Percentiles rank a stretch among this genome's conserved stretches.
Evolutionary conservation across 2,113 vertebrate genomes (phyloP).

Genomic region (Osmerus eperlanus): DNA sequence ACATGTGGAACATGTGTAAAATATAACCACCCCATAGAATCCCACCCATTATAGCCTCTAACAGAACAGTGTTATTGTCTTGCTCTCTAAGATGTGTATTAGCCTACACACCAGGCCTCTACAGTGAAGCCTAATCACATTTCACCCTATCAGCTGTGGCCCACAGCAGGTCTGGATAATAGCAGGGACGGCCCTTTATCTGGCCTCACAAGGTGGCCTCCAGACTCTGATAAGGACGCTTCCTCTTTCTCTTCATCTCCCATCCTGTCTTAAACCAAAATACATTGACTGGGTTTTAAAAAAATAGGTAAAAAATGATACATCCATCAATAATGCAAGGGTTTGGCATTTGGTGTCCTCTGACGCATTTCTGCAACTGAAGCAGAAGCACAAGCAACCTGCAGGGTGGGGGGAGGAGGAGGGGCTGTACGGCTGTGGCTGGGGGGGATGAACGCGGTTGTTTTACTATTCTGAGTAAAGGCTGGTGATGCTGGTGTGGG

Average conservation of each 20-base stretch:
- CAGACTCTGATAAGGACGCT: slow-evolving; percentile 15
- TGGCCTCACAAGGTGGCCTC: slow-evolving; percentile 28
- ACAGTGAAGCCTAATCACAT: slow-evolving; percentile 27
- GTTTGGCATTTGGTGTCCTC: slow-evolving; percentile 56
- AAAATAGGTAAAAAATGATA: not conserved
- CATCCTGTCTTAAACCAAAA: not conserved
- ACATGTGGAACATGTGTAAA: not conserved
- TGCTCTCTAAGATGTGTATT: not conserved
- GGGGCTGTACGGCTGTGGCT: not conserved
- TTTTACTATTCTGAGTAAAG: slow-evolving; percentile 14
- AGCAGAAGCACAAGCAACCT: not conserved
- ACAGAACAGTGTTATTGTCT: not conserved
- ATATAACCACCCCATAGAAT: not conserved
- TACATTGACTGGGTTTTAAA: slow-evolving; percentile 10
- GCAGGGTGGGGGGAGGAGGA: not conserved
- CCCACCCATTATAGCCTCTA: not conserved
- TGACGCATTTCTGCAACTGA: slow-evolving; percentile 43
- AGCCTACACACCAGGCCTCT: not conserved
- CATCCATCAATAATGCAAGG: slow-evolving; percentile 61
- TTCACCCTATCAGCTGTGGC: slow-evolving; percentile 26
- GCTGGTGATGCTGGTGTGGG: not conserved
- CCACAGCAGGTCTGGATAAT: slow-evolving; percentile 41
- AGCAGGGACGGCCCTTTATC: slow-evolving; percentile 46
- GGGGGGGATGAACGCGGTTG: not conserved
- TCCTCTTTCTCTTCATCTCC: not conserved